A percentile compares a stretch with the other conserved stretches of the same genome.
phyloP scores from a whole-genome alignment of 2,888 invertebrate genomes.

The Hetaerina titia region DNA sequence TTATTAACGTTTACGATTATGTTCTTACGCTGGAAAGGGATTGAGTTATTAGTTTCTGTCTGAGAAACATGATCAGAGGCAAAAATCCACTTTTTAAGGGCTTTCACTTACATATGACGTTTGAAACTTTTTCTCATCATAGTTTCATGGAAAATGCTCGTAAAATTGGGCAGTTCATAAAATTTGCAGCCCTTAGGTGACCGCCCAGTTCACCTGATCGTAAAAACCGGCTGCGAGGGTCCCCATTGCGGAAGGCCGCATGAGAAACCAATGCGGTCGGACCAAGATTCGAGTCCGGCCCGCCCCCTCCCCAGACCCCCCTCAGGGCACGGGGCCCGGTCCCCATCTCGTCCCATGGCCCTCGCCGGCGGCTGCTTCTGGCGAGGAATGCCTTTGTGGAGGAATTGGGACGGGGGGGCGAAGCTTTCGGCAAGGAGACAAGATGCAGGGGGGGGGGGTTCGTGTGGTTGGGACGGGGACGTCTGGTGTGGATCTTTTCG shows the following conservation, averaged over 20 bases:
- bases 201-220: conserved; percentile 20
- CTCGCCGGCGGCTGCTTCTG: not conserved
- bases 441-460: too few relatives aligned
- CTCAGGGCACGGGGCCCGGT: not conserved
- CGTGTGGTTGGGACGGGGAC: too few relatives aligned
- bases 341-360: not conserved
- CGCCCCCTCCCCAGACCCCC: not conserved
- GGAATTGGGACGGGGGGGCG: not conserved
- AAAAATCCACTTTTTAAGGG: not conserved
- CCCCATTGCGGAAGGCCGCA: not conserved
- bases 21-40: not conserved
- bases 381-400: not conserved
- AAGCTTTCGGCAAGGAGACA: not conserved
- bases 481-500: too few relatives aligned
- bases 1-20: not conserved
- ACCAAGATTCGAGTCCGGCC: not conserved
- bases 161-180: conserved; percentile 30
- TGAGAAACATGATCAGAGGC: not conserved
- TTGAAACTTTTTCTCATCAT: not conserved
- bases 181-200: not conserved
- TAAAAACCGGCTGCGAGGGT: not conserved
- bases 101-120: conserved; percentile 4
- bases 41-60: not conserved
- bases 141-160: not conserved
- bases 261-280: not conserved